phyloP scores from a whole-genome alignment of 2,113 vertebrate species.

The Acanthochromis polyacanthus region DNA sequence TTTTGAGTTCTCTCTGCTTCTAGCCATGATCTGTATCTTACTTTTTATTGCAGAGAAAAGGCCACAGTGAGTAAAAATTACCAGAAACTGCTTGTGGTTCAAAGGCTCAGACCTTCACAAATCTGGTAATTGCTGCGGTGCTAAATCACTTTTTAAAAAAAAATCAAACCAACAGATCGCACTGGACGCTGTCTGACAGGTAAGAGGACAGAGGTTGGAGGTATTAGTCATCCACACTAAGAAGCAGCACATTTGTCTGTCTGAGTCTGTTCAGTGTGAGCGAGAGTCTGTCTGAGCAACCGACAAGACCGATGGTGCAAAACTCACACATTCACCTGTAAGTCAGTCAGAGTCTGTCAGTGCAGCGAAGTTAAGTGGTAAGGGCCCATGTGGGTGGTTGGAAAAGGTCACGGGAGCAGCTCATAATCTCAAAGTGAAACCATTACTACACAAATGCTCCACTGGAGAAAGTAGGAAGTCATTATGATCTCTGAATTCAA shows the following conservation, averaged over 20 bases:
- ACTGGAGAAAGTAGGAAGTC: constrained; percentile 12
- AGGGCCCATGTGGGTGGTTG: neutral
- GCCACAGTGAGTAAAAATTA: no score
- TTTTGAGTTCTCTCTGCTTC: no score
- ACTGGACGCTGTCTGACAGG: constrained; percentile 37
- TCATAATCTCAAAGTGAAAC: neutral
- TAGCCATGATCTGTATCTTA: no score
- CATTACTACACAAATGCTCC: neutral
- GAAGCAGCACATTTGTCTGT: constrained; percentile 11
- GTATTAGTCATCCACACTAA: constrained; percentile 40
- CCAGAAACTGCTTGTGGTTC: no score
- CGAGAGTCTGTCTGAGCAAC: neutral
- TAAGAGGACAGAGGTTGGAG: constrained; percentile 20
- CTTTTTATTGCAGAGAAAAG: no score
- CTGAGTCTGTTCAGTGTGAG: neutral
- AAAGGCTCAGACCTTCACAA: neutral
- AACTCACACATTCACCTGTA: neutral
- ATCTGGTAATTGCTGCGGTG: neutral
- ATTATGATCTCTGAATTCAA: constrained; percentile 19
- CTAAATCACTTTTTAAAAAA: neutral
- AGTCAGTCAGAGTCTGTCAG: neutral
- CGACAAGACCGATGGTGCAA: neutral
- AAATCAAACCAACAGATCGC: constrained; percentile 21
- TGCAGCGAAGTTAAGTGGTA: neutral
- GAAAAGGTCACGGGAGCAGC: constrained; percentile 1